These are phyloP conservation scores for Polyommatus icarus DNA, from an alignment of 2,888 invertebrate species.

Conservation along the genomic window DNA sequence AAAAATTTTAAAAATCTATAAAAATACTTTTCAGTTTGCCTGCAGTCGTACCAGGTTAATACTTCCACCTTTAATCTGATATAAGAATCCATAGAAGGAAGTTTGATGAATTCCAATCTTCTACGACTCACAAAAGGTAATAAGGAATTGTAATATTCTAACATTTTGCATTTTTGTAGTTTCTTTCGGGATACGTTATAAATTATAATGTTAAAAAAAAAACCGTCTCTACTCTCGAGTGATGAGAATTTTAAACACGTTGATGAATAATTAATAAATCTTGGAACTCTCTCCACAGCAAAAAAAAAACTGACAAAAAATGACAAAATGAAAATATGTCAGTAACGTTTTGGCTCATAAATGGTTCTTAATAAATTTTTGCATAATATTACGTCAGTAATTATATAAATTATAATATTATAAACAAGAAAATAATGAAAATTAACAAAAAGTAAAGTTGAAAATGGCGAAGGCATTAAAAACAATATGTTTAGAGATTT, in stretches of 20 bases:
- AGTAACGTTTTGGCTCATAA: neutral
- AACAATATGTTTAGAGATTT: slow-evolving; percentile 49
- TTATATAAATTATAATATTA: neutral
- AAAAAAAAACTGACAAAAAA: neutral
- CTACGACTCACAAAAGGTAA: neutral
- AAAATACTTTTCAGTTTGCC: neutral
- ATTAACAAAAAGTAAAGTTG: neutral
- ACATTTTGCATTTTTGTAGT: neutral
- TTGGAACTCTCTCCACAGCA: too few relatives aligned
- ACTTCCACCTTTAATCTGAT: neutral
- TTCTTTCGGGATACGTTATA: neutral
- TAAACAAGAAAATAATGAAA: neutral
- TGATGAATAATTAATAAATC: too few relatives aligned
- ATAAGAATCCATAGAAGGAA: neutral
- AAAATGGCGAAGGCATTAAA: slow-evolving; percentile 54
- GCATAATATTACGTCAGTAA: neutral
- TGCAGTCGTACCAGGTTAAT: neutral
- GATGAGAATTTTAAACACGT: neutral
- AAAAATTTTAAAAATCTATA: neutral
- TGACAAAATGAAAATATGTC: neutral
- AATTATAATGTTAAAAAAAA: neutral
- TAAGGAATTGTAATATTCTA: neutral
- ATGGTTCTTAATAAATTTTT: neutral
- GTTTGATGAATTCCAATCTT: neutral
- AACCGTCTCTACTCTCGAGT: neutral